Conservation (phyloP, 2,797 vertebrate species). For the Lophotriccus pileatus region DNA sequence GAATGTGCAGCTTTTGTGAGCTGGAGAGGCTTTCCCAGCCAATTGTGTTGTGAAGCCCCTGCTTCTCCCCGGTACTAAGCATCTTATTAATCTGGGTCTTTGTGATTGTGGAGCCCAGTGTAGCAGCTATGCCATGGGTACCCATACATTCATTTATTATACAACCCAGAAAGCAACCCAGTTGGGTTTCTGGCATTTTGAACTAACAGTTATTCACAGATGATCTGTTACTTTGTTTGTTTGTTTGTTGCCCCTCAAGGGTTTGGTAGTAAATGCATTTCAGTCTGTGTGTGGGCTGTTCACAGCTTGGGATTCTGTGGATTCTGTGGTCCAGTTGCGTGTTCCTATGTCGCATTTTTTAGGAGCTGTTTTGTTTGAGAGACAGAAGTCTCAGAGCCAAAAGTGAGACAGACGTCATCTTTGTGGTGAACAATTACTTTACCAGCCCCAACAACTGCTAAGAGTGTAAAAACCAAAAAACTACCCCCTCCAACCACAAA, state of each 20-base stretch:
- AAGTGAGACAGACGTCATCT: background rate
- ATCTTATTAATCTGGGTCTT: background rate
- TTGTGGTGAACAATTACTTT: background rate
- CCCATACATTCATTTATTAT: background rate
- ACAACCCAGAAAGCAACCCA: background rate
- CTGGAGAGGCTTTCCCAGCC: background rate
- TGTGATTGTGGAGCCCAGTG: background rate
- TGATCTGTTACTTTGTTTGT: background rate
- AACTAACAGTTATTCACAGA: background rate
- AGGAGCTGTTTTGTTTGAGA: background rate
- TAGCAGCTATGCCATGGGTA: background rate
- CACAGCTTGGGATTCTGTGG: background rate
- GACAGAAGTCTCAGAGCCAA: background rate
- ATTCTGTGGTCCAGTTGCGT: background rate
- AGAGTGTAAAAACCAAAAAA: background rate
- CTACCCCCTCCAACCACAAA: background rate
- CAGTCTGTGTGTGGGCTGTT: background rate
- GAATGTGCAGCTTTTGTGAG: background rate
- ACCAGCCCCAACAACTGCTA: background rate
- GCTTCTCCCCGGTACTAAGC: background rate
- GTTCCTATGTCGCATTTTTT: background rate
- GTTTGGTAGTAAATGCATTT: background rate
- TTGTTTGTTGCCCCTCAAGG: background rate
- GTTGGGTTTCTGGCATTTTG: background rate
- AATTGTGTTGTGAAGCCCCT: background rate